Evolutionary conservation across 23 tunicate genomes (phyloP).

Genomic region (Botrylloides violaceus): DNA sequence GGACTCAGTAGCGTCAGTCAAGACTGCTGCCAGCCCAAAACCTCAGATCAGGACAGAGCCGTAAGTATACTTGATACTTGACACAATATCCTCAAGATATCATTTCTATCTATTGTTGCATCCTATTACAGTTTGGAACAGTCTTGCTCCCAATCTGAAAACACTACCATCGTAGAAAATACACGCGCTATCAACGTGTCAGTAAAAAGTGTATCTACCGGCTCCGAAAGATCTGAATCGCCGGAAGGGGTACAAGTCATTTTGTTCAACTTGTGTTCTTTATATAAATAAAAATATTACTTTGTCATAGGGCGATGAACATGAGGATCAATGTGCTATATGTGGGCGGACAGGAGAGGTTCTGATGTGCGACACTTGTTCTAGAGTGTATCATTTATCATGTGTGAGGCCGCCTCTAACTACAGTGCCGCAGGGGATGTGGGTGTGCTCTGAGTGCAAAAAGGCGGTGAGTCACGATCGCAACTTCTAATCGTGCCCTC

Average conservation of each 20-base stretch:
- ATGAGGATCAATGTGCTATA: slow-evolving; percentile 49
- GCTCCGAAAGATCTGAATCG: neutral
- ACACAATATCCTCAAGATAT: neutral
- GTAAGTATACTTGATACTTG: neutral
- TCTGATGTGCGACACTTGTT: slow-evolving; percentile 78
- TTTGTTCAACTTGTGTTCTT: slow-evolving; percentile 2
- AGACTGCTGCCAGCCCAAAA: too few species aligned
- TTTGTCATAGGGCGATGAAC: slow-evolving; percentile 15
- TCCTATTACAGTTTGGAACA: neutral
- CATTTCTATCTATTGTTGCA: neutral
- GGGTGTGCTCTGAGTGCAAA: slow-evolving; percentile 56
- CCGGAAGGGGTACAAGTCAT: too few species aligned
- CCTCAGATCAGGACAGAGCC: neutral
- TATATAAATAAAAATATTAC: neutral
- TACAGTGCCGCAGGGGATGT: slow-evolving; percentile 58
- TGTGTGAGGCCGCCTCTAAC: slow-evolving; percentile 46
- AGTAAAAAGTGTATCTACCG: neutral
- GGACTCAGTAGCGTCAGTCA: neutral
- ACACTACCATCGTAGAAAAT: too few species aligned
- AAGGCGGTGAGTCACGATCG: slow-evolving; percentile 44
- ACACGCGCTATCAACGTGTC: too few species aligned
- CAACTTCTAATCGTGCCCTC: too few species aligned
- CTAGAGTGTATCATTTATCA: slow-evolving; percentile 43
- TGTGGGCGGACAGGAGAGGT: slow-evolving; percentile 60
- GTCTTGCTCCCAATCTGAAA: too few species aligned